Evolutionary conservation across 2,797 vertebrate genomes (phyloP), one percentile per base, ranked within the genome.

Genomic region (Tapera naevia): DNA sequence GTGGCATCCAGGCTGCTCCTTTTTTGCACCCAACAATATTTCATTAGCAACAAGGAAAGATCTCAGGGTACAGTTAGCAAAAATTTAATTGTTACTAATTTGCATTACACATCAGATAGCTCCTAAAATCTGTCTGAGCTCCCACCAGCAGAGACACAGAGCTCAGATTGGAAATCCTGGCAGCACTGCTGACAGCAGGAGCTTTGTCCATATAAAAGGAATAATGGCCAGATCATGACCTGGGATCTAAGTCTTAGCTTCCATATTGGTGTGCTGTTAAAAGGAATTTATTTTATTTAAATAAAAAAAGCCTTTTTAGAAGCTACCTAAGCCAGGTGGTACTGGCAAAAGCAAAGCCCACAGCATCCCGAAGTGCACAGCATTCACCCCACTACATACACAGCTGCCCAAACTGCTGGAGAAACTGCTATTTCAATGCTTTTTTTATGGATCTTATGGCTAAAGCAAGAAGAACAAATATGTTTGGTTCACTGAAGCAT

Each of bases 291-390:
- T 7, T 24, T 62, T 24, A 37, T 61, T 30, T 7, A 7, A 60
- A 9, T 9, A 9, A 12, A 5, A 32, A 25, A 53, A 84, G 51
- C 15, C 65, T 24, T 13, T 18, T 13, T 4, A 45, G 83, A 35
- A 82, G 88, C 27, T 50, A 57, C 54, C 56, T 28, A 15, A 14
- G 51, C 39, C 74, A 53, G 62, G 51, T 4, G 48, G 56, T 17
- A 5, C 32, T 8, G 50, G 82, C 79, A 48, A 27, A 62, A 86
- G 73, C 82, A 41, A 75, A 84, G 91, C 39, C 64, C 65, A 10
- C 7, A 3, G 62, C 1, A 25, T 5, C 24, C n/a, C 0, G 0
- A 3, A 8, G 27, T 0, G 21, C 23, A 0, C 62, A 21, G 81
- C 62, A 37, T 13, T 13, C 3, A 48, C 23, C 21, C 33, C 13